Evolutionary conservation across 2,888 invertebrate species (phyloP).

Genomic region (Eilema caniola): DNA sequence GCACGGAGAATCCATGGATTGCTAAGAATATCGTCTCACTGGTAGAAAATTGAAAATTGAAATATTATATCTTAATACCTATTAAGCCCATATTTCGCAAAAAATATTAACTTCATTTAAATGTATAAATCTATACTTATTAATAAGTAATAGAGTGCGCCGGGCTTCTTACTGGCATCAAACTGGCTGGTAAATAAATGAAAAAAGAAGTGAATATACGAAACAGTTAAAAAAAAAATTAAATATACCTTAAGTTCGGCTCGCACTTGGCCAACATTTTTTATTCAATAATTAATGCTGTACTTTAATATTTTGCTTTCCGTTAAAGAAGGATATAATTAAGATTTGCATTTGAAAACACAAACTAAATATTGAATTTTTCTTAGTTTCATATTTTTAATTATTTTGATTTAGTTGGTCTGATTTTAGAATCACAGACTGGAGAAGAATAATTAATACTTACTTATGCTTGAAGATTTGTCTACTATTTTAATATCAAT

Average conservation of each 20-base stretch:
- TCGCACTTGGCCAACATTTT: background rate
- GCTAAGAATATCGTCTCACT: too few species aligned
- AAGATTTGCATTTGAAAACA: conserved; percentile 1
- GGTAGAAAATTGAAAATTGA: background rate
- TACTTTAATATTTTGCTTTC: background rate
- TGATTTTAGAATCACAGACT: background rate
- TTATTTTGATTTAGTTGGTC: background rate
- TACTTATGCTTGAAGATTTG: background rate
- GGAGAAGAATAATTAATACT: background rate
- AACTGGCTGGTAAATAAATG: background rate
- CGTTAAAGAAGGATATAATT: background rate
- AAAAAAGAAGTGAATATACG: background rate
- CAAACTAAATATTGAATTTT: background rate
- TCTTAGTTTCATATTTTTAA: background rate
- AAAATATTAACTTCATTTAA: too few species aligned
- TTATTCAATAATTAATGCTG: background rate
- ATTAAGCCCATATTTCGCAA: too few species aligned
- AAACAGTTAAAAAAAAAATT: too few species aligned
- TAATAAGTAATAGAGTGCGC: too few species aligned
- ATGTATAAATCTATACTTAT: too few species aligned
- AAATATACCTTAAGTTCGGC: background rate
- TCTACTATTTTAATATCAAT: background rate
- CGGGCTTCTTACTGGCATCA: too few species aligned
- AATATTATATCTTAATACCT: background rate
- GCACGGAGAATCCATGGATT: too few species aligned